These are phyloP conservation scores for Hydraecia micacea DNA, from an alignment of 2,888 invertebrate genomes.

Conservation along the genomic window DNA sequence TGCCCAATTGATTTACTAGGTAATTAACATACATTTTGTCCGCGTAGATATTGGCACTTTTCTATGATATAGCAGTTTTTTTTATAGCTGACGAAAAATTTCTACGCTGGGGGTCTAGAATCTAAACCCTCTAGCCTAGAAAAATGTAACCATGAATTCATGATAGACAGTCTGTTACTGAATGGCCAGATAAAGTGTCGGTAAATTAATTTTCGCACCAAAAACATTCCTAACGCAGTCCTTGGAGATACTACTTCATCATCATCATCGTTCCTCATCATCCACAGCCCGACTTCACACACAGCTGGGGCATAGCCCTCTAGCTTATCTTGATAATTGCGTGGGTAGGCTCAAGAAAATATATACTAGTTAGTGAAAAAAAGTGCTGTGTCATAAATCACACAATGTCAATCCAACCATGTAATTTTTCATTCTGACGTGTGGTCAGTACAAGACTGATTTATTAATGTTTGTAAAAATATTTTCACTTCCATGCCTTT, in stretches of 20 bases:
- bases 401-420: not conserved
- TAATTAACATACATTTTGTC: too few relatives aligned
- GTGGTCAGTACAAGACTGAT: constrained; percentile 1
- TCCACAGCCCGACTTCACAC: not conserved
- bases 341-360: not conserved
- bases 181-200: not conserved
- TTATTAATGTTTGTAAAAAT: constrained; percentile 30
- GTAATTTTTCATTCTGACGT: constrained; percentile 27
- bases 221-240: not conserved
- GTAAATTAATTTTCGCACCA: not conserved
- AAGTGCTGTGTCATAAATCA: constrained; percentile 24
- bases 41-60: too few relatives aligned
- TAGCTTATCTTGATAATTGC: not conserved
- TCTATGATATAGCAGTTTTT: too few relatives aligned
- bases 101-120: too few relatives aligned
- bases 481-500: not conserved
- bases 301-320: not conserved
- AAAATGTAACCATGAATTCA: too few relatives aligned
- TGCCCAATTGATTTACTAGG: not conserved
- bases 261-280: not conserved
- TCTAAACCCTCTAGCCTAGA: too few relatives aligned
- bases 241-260: not conserved
- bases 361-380: not conserved
- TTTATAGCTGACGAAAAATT: too few relatives aligned
- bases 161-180: too few relatives aligned